A percentile compares a stretch with the other conserved stretches of the same genome.
These are phyloP conservation scores for Tachysurus fulvidraco DNA, from an alignment of 2,113 vertebrate species.

Conservation along the genomic window DNA sequence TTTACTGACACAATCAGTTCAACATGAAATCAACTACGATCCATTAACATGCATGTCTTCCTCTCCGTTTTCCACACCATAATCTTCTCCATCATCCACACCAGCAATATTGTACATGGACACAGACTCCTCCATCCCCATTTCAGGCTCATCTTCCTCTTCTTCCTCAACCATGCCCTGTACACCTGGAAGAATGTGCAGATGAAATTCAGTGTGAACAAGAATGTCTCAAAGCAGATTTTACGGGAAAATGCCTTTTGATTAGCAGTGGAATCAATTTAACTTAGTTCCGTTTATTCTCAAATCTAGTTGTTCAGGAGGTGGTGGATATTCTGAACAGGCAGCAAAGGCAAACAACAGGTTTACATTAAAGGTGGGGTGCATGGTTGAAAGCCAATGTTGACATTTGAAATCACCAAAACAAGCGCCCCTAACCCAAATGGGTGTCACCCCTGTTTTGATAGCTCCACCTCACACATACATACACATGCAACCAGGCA, in stretches of 20 bases:
- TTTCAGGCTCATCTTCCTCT: constrained; percentile 56
- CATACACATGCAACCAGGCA: no score
- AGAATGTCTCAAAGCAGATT: neutral
- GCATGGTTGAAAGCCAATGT: no score
- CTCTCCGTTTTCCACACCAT: constrained; percentile 64
- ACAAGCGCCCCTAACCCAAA: no score
- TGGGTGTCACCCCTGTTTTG: no score
- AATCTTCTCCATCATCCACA: constrained; percentile 37
- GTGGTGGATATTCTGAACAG: neutral
- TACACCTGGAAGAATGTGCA: constrained; percentile 42
- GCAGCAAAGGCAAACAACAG: neutral
- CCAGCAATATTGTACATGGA: constrained; percentile 44
- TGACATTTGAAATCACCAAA: no score
- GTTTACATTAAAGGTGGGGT: neutral
- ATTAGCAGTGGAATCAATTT: neutral
- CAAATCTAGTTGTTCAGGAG: neutral
- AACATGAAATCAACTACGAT: constrained; percentile 64
- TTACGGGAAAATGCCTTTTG: neutral
- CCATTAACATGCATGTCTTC: constrained; percentile 79
- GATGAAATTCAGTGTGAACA: neutral
- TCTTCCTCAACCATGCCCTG: constrained; percentile 66
- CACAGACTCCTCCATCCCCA: constrained; percentile 36
- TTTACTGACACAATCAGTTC: constrained; percentile 3
- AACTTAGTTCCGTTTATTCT: neutral
- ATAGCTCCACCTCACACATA: no score